Base-by-base conservation (phyloP, 2,797 vertebrate species). In the Chrysocyon brachyurus region DNA sequence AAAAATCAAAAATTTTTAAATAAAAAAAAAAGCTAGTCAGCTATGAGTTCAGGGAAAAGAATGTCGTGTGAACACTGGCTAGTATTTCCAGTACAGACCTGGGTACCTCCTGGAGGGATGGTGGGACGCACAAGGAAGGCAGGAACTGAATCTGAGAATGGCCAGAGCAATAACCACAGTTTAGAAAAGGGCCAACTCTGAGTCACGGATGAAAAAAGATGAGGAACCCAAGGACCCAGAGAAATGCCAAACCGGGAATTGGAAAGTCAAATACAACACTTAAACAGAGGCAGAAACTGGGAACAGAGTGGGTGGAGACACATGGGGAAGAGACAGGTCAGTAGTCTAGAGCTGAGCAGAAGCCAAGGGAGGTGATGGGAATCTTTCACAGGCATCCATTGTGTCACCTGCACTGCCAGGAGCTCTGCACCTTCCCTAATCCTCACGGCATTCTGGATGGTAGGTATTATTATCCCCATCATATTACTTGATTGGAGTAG, bases 1-100 rank as follows among this genome's bases (percentile, higher is more conserved):
- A 78, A 95, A 83, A 92, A 72, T 64, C 4, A 90, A 40, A 77
- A 57, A 0, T 1, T 73, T 94, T 57, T 49, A 33, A 85, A 86
- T 14, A 56, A 33, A 33, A 33, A 54, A 33, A n/a, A 33, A 79
- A 79, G 52, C 19, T 22, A 56, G 19, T 56, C 31, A 56, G 7
- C 5, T 78, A 9, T 28, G 33, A 64, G 19, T 63, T 46, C 36
- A 57, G 6, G 72, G 78, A 70, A 70, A 81, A 82, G 40, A 73
- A 63, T 12, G 12, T 40, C 70, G 12, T 26, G 73, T 75, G 12
- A 49, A 61, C 0, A 46, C 12, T 3, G 12, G 52, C 36, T 40
- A 14, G 8, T 3, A 19, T 70, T 93, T 87, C 36, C 22, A 36
- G 6, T 54, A 22, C n/a, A 77, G 22, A 14, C 26, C 40, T 46